Base-by-base conservation (phyloP, 2,888 invertebrate species). In the Dendrolimus houi region DNA sequence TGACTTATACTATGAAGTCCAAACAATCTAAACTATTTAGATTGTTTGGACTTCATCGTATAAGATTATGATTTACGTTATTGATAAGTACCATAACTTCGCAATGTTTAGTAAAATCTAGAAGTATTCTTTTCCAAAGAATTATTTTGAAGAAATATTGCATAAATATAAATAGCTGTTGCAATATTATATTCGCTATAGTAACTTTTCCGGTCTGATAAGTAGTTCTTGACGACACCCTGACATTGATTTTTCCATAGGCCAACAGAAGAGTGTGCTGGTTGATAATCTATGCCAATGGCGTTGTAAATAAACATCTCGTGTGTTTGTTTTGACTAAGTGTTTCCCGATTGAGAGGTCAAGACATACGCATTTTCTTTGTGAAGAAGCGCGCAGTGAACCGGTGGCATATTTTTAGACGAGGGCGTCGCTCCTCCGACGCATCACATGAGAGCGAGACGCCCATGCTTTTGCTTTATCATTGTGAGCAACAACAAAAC, bases 331-430 rank as follows among this genome's bases (percentile, higher is more conserved):
- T 68, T 65, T 70, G 29, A 29, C 29, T 61, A 63, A 75, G 72
- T 70, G 74, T 73, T 77, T 78, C 75, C 77, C 77, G 72, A 79
- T 79, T 79, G 83, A 75, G 82, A 84, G 85, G 85, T 85, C 86
- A 79, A 70, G 72, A 74, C 70, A 71, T 75, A 76, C 77, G 77
- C 77, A 77, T 79, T 83, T 84, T 86, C 88, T 85, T 87, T 88
- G 88, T 87, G 80, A 84, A 75, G 81, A 81, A 81, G 77, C 83
- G 82, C 83, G 72, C 82, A 74, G 67, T 84, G 82, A 85, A 84
- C 83, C 71, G 79, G 62, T 73, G 75, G 75, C 74, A 77, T 89
- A 89, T 88, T 87, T 88, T 87, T 88, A 88, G 88, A 75, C 76
- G 83, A 79, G 88, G 86, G 84, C 89, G 84, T 77, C 87, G 89